Evolutionary conservation across 2,797 vertebrate genomes (phyloP).

Genomic region (Anguilla marmorata): DNA sequence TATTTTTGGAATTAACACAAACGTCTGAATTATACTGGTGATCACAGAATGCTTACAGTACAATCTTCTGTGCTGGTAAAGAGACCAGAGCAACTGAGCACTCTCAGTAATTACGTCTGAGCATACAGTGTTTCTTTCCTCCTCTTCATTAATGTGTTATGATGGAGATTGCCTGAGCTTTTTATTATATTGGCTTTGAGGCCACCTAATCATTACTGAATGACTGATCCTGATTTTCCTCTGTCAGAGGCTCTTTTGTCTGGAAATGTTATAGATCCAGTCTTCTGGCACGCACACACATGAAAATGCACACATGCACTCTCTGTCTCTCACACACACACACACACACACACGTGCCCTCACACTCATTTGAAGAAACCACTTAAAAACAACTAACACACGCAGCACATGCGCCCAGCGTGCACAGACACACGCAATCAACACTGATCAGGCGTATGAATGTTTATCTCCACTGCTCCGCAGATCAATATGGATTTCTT

Average conservation of each 20-base stretch:
- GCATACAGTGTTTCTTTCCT: neutral
- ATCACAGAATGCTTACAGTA: neutral
- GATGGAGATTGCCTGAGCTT: neutral
- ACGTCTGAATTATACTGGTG: neutral
- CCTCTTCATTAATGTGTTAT: neutral
- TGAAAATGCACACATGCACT: neutral
- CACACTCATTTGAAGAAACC: neutral
- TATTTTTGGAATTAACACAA: neutral
- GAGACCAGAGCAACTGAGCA: neutral
- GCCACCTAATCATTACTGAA: neutral
- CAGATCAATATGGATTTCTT: constrained; percentile 12
- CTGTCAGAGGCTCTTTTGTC: neutral
- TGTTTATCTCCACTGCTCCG: neutral
- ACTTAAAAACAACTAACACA: neutral
- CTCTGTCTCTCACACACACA: neutral
- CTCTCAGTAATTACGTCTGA: neutral
- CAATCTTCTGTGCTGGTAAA: neutral
- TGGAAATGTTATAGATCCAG: neutral
- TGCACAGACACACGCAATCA: neutral
- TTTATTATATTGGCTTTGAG: neutral
- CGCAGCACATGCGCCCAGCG: neutral
- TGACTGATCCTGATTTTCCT: neutral
- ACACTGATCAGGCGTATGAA: neutral
- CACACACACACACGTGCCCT: neutral
- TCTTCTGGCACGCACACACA: neutral